phyloP scores from a whole-genome alignment of 2,888 invertebrate species.

The Scelioninae gen. 1 region DNA sequence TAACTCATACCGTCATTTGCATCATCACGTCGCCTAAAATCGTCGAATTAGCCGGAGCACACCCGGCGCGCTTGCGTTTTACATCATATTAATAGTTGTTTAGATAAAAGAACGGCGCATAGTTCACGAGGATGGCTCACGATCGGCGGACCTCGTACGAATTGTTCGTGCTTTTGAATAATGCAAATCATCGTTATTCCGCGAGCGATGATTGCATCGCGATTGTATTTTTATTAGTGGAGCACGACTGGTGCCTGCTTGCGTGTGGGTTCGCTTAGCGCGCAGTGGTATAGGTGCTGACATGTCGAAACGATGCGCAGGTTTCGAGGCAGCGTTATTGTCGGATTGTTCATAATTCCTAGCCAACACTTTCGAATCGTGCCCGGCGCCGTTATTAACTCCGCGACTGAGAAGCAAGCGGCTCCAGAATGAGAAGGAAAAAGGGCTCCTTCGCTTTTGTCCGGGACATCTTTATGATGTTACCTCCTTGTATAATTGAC shows the following conservation, averaged over 20 bases:
- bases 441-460: not conserved
- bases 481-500: constrained; percentile 12
- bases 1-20: constrained; percentile 25
- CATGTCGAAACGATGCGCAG: constrained; percentile 69
- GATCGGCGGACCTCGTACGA: constrained; percentile 68
- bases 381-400: constrained; percentile 59
- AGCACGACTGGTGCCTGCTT: constrained; percentile 70
- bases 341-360: constrained; percentile 69
- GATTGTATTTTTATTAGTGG: constrained; percentile 76
- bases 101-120: constrained; percentile 60
- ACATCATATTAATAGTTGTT: constrained; percentile 48
- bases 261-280: constrained; percentile 65
- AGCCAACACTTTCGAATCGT: constrained; percentile 70
- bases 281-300: constrained; percentile 62
- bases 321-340: constrained; percentile 68
- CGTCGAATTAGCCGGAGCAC: constrained; percentile 31
- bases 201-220: constrained; percentile 78
- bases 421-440: too few species aligned
- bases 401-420: constrained; percentile 8
- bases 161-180: constrained; percentile 76
- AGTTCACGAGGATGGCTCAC: constrained; percentile 70
- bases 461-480: constrained; percentile 33
- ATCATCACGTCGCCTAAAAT: constrained; percentile 38
- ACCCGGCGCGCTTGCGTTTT: constrained; percentile 27
- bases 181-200: constrained; percentile 79